phyloP scores from a whole-genome alignment of 2,113 vertebrate genomes.

The Tapirus terrestris region DNA sequence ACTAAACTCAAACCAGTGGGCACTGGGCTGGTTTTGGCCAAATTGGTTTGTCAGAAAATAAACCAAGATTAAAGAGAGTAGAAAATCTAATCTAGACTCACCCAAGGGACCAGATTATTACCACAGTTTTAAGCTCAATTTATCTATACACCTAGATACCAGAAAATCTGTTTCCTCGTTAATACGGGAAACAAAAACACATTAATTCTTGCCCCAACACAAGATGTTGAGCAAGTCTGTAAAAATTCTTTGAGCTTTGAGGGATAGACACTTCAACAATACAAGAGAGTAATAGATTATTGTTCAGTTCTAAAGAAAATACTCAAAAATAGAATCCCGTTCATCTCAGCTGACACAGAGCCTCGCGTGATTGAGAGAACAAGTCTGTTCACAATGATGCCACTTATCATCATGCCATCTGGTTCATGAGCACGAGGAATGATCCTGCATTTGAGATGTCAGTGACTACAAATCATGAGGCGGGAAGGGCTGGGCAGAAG shows the following conservation, averaged over 20 bases:
- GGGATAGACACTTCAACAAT: neutral
- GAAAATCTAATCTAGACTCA: neutral
- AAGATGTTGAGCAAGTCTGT: neutral
- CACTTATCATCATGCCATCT: neutral
- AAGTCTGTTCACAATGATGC: constrained; percentile 5
- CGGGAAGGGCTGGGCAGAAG: constrained; percentile 34
- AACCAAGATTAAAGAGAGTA: neutral
- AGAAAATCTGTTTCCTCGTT: neutral
- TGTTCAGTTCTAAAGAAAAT: neutral
- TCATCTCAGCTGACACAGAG: constrained; percentile 63
- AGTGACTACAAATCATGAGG: constrained; percentile 15
- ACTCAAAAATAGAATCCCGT: neutral
- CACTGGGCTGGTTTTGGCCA: neutral
- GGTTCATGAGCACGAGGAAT: constrained; percentile 59
- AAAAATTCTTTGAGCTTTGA: neutral
- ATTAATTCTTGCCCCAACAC: neutral
- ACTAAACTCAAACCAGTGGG: neutral
- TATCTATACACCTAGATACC: no score
- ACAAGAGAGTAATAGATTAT: neutral
- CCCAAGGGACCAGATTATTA: neutral
- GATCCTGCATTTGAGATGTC: constrained; percentile 40
- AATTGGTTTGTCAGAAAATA: neutral
- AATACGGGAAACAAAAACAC: neutral
- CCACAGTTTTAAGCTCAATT: neutral
- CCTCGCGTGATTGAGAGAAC: neutral